Percentiles rank a stretch among this genome's conserved stretches.
These are phyloP conservation scores for Phyllotis vaccarum DNA, from an alignment of 2,797 vertebrate species.

Conservation along the genomic window DNA sequence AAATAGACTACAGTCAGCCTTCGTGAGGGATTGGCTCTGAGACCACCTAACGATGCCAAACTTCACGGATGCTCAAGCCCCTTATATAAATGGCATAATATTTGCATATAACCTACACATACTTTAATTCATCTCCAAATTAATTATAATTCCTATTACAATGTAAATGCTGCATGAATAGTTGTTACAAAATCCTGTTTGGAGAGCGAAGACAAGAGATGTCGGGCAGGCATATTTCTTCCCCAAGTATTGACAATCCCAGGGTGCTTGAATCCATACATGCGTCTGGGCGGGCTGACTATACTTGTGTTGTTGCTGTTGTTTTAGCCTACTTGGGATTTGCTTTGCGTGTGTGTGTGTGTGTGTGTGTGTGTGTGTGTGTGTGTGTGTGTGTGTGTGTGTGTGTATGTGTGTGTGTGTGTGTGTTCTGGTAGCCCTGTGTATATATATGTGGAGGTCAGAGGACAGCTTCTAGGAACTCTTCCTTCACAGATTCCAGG, in stretches of 20 bases:
- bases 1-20: slow-evolving; percentile 64
- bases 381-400: neutral
- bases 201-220: neutral
- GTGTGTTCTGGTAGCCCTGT: neutral
- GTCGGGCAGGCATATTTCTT: neutral
- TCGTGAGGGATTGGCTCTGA: slow-evolving; percentile 15
- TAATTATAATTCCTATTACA: neutral
- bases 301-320: slow-evolving; percentile 59
- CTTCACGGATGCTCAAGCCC: neutral
- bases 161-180: neutral
- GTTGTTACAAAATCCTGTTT: neutral
- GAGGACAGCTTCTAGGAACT: no score
- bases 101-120: slow-evolving; percentile 47
- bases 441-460: neutral
- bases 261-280: neutral
- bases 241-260: neutral
- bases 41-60: slow-evolving; percentile 41
- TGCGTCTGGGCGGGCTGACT: neutral
- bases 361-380: neutral
- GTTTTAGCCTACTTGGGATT: neutral
- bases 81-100: neutral
- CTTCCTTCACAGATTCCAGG: no score
- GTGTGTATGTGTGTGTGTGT: no score
- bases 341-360: neutral
- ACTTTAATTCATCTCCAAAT: slow-evolving; percentile 35